Conservation (phyloP, 1,140 invertebrate genomes). For the Magallana ariakensis region DNA sequence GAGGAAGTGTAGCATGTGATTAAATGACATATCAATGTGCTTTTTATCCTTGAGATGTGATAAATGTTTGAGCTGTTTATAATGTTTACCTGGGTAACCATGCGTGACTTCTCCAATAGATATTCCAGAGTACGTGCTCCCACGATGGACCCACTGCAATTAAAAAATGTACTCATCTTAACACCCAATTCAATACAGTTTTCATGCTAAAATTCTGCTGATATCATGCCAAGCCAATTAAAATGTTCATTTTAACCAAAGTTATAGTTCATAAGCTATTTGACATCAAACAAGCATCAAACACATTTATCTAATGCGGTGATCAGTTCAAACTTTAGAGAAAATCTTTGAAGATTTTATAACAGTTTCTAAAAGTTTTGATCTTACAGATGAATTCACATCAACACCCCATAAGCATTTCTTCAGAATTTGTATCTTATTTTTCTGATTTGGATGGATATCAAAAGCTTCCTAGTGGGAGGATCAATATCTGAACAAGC, state of each 20-base stretch:
- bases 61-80: not conserved
- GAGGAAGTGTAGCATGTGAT: too few species aligned
- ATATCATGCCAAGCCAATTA: conserved; percentile 1
- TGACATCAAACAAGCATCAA: not conserved
- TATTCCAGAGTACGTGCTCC: conserved; percentile 98
- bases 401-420: not conserved
- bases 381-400: conserved; percentile 10
- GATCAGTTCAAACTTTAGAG: not conserved
- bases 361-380: not conserved
- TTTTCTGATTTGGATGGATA: conserved; percentile 4
- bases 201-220: not conserved
- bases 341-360: not conserved
- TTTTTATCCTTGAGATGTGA: not conserved
- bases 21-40: not conserved
- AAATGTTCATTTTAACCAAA: not conserved
- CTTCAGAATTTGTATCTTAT: not conserved
- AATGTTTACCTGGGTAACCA: conserved; percentile 89
- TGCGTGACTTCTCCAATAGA: conserved; percentile 97
- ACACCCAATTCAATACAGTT: conserved; percentile 7
- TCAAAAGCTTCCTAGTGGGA: not conserved
- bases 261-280: not conserved
- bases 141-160: conserved; percentile 90
- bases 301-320: not conserved
- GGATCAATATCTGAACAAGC: not conserved
- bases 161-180: conserved; percentile 49